phyloP scores from a whole-genome alignment of 1,140 invertebrate genomes.

The Magallana gigas region DNA sequence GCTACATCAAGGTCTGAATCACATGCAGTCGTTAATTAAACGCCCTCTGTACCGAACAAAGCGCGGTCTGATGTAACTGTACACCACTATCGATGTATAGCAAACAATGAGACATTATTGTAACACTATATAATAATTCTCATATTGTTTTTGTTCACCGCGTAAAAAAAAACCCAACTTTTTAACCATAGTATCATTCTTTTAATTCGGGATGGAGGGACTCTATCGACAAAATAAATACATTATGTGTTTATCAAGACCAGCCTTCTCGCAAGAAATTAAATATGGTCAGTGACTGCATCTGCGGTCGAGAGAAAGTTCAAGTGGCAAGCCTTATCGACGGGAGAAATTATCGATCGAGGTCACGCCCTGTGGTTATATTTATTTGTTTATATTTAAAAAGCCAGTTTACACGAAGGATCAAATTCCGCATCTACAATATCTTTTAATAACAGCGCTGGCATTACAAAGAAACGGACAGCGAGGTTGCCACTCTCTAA shows the following conservation, averaged over 20 bases:
- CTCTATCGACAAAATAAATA: too few species aligned
- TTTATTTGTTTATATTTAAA: too few species aligned
- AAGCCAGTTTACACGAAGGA: too few species aligned
- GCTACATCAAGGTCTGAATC: neutral
- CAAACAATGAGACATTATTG: neutral
- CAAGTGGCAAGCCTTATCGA: constrained; percentile 7
- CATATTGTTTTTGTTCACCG: neutral
- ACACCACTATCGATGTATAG: neutral
- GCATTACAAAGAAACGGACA: too few species aligned
- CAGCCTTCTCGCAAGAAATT: neutral
- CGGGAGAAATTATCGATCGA: constrained; percentile 26
- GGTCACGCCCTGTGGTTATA: neutral
- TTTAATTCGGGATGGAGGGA: too few species aligned
- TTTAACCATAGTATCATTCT: neutral
- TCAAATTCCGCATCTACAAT: too few species aligned
- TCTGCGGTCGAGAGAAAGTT: neutral
- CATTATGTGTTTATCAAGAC: too few species aligned
- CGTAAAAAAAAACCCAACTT: too few species aligned
- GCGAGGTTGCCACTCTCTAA: neutral
- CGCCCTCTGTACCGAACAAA: neutral
- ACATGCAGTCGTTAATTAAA: neutral
- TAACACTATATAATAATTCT: too few species aligned
- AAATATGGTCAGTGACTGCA: neutral
- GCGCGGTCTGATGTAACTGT: neutral
- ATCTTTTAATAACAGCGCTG: too few species aligned